Evolutionary conservation across 2,888 invertebrate genomes (phyloP), one percentile per base, ranked within the genome.

Genomic region (Tholera decimalis): DNA sequence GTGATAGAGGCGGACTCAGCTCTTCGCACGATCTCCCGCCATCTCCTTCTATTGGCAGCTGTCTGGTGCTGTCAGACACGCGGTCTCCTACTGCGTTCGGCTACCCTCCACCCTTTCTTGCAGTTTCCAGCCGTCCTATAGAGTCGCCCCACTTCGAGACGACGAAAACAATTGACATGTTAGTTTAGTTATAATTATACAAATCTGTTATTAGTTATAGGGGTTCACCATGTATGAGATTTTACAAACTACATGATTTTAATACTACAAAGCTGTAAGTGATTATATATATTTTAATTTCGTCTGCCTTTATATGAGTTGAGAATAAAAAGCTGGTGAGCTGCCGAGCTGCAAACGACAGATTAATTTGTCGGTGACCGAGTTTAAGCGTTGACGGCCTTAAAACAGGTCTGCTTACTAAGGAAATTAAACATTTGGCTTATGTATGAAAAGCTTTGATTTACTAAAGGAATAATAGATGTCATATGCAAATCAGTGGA

Each of bases 281-380:
- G 26, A 3, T n/a, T n/a, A n/a, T n/a, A n/a, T 22, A 33, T 68
- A 44, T 73, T 73, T 46, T 24, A 53, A 46, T 51, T 43, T 63
- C 37, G 55, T 44, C 22, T 28, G 49, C 18, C 33, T 43, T 63
- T 63, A 7, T 72, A 37, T 55, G 43, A 73, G 43, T 28, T 39
- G 4, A 26, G 24, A 26, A 8, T 35, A 50, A 61, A 60, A 58
- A 13, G 15, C 41, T 55, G n/a, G 20, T 46, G 18, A 51, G 22
- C 30, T 68, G 22, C 28, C 55, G 39, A 37, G 18, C 78, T 75
- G 75, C 62, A 54, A 39, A 60, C 54, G 75, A 77, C 78, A 75
- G 59, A 57, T 77, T 77, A 75, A 77, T 75, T 75, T 75, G 37
- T 43, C 58, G 60, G 60, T 41, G 56, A 57, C 49, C 62, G 65